These are phyloP conservation scores for Ctena decussata DNA, from an alignment of 2,888 invertebrate species.

Conservation along the genomic window DNA sequence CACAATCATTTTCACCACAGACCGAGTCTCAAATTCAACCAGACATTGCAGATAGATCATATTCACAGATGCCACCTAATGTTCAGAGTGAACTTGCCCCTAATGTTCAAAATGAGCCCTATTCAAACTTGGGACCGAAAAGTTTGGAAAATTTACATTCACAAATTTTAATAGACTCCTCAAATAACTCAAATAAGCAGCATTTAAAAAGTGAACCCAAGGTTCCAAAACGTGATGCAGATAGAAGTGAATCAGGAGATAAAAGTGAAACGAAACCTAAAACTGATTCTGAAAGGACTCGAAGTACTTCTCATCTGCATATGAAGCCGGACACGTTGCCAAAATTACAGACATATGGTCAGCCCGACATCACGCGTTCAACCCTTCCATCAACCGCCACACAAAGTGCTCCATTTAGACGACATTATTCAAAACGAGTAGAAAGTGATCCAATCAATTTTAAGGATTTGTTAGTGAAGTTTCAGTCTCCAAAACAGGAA, in stretches of 20 bases:
- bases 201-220: not conserved
- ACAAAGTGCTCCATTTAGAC: not conserved
- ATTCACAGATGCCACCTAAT: not conserved
- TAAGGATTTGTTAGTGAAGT: constrained; percentile 53
- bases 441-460: constrained; percentile 56
- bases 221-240: not conserved
- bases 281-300: not conserved
- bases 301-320: constrained; percentile 4
- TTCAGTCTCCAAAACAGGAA: constrained; percentile 40
- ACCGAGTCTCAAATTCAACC: not conserved
- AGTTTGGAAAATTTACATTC: not conserved
- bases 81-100: not conserved
- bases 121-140: not conserved
- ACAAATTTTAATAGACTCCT: not conserved
- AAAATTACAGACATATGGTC: constrained; percentile 15
- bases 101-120: not conserved
- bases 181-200: not conserved
- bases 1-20: constrained; percentile 7
- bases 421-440: constrained; percentile 24
- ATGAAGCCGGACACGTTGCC: constrained; percentile 61
- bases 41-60: not conserved
- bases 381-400: constrained; percentile 30
- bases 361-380: constrained; percentile 35
- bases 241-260: not conserved
- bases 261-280: not conserved